Percentiles rank a stretch among this genome's conserved stretches.
These are phyloP conservation scores for Damaliscus lunatus DNA, from an alignment of 2,113 vertebrate genomes.

Conservation along the genomic window DNA sequence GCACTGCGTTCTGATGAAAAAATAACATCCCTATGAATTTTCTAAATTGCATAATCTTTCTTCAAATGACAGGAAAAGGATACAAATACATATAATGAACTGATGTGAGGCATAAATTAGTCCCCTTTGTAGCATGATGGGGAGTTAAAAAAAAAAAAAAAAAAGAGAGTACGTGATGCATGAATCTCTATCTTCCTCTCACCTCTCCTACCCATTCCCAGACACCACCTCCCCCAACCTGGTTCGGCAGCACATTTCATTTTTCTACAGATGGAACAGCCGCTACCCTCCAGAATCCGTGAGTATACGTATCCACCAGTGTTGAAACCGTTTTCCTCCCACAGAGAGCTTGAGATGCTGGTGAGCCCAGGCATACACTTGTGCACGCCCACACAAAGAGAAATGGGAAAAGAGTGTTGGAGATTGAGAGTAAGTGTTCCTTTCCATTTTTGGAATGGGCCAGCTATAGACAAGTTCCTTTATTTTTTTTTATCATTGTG, in stretches of 20 bases:
- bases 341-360: not conserved
- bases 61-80: constrained; percentile 62
- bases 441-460: not conserved
- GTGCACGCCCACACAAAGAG: not conserved
- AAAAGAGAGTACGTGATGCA: not conserved
- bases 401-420: not conserved
- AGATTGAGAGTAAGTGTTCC: not conserved
- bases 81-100: constrained; percentile 40
- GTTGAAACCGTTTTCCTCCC: not conserved
- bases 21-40: constrained; percentile 50
- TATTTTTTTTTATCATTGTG: not conserved
- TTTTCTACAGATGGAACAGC: not conserved
- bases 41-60: constrained; percentile 51
- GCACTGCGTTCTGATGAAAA: constrained; percentile 39
- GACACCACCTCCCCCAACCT: not conserved
- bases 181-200: not conserved
- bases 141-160: not conserved
- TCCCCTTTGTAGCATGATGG: not conserved
- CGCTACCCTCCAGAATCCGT: not conserved
- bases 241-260: not conserved
- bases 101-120: constrained; percentile 49
- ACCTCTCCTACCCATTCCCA: not conserved
- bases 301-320: not conserved
- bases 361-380: not conserved
- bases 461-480: not conserved